Evolutionary conservation across 2,888 invertebrate genomes (phyloP), one percentile per base, ranked within the genome.

Genomic region (Drosophila nigricruria): DNA sequence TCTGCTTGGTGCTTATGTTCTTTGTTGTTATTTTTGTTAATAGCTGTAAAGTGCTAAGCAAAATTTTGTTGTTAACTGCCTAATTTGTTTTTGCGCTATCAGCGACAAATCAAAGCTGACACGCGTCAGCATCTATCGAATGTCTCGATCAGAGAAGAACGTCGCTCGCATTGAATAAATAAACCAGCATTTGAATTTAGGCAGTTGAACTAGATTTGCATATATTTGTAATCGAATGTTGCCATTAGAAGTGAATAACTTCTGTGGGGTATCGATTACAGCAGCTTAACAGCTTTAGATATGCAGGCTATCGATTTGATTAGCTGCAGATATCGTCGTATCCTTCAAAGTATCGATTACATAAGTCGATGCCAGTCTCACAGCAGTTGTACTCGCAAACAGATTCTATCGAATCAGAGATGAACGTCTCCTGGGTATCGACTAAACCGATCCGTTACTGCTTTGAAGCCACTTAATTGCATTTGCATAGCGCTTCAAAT

Each of bases 11-110:
- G 23, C 27, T 56, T 45, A 32, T 50, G 45, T 16, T 38, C 32
- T 67, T 57, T 66, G 60, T 63, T 63, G 42, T 30, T 49, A 1
- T 47, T n/a, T 14, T 18, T 49, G 61, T 68, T 38, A 49, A 61
- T 50, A 54, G 71, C 81, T 70, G 80, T 81, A 80, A 89, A 82
- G 81, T 86, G 87, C 77, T 70, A 61, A 86, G 60, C 82, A 79
- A 82, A 47, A 38, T 62, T 25, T 36, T 47, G n/a, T 82, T 70
- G 62, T 49, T 64, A 62, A 42, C 66, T 43, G 57, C 61, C 67
- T 60, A 86, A 77, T 81, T 89, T 81, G 81, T 77, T 77, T 65
- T 58, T 65, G 69, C 27, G 74, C 63, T 80, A 71, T 80, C 77
- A 76, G 76, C 70, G 23, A 47, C 45, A 59, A 58, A 79, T 74